Evolutionary conservation across 2,797 vertebrate species (phyloP), one percentile per base, ranked within the genome.

Genomic region (Monodelphis domestica): DNA sequence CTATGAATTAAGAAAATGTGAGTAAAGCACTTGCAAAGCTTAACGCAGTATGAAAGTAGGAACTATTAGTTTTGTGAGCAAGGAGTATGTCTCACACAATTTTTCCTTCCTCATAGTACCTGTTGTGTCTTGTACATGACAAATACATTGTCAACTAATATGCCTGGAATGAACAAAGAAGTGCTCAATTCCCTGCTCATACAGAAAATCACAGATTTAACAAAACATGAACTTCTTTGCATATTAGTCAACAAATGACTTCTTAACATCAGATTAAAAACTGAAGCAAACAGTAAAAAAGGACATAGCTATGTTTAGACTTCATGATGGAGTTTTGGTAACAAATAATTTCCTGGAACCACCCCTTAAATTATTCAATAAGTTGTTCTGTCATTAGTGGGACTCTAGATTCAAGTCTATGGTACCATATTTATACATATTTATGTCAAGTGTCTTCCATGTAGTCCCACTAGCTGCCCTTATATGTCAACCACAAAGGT

Each of bases 321-420:
- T 56, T 4, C 84, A 54, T 51, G 50, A 84, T 55, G 88, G 90
- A 91, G 30, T 28, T 78, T 91, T 45, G 38, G 53, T 87, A 91
- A 89, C 55, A 50, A 57, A 53, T 94, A 93, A 56, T 90, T 93
- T 95, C 88, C 56, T 91, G 91, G 93, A 92, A 84, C 50, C 6
- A 14, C 59, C 53, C 91, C 90, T 52, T 90, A 17, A n/a, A 52
- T 45, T 45, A 15, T 11, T 78, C 89, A 33, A 53, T 56, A 93
- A 90, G 89, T 26, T 45, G 45, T 45, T 92, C 54, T 53, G 89
- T 89, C 53, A 94, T 53, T 29, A 52, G 55, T 87, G 51, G 29
- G 87, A 91, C 24, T 4, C 84, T 29, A 63, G 89, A 84, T 29
- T 87, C 88, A 78, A 92, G 45, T n/a, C 9, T 14, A n/a, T 4